Conservation (phyloP, 2,797 vertebrate species). For the Scolopax rusticola region DNA sequence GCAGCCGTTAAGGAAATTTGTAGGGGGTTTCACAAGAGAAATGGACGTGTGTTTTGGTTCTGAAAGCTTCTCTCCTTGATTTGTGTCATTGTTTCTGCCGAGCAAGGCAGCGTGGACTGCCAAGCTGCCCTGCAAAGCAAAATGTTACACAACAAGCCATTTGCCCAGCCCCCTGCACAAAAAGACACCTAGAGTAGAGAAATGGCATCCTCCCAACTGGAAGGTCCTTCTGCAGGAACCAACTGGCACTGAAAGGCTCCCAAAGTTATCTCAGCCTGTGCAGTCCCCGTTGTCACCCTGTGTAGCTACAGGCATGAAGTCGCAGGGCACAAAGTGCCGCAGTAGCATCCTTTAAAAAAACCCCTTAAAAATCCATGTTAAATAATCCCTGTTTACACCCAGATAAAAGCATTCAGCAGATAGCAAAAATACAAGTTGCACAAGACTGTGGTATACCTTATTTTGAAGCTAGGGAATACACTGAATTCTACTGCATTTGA, state of each 20-base stretch:
- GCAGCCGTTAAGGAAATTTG: background rate
- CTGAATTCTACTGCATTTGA: background rate
- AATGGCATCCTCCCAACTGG: background rate
- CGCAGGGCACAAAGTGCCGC: rapidly evolving
- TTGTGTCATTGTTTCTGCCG: background rate
- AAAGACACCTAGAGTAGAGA: background rate
- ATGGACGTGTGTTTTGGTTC: rapidly evolving
- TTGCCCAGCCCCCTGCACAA: background rate
- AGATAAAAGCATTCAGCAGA: background rate
- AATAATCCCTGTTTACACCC: background rate
- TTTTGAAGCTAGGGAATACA: background rate
- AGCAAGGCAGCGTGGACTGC: background rate
- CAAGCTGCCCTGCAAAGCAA: background rate
- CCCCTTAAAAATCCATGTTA: rapidly evolving
- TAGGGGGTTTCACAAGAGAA: background rate
- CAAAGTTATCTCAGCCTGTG: background rate
- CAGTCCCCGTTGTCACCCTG: rapidly evolving
- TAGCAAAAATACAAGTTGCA: background rate
- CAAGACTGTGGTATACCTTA: background rate
- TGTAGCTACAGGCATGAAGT: too few species aligned
- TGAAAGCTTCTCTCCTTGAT: background rate
- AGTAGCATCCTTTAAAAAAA: background rate
- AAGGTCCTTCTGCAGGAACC: background rate
- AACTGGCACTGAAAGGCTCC: background rate
- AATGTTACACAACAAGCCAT: background rate